Base-by-base conservation (phyloP, 2,888 invertebrate species). In the Drosophila aldrichi region DNA sequence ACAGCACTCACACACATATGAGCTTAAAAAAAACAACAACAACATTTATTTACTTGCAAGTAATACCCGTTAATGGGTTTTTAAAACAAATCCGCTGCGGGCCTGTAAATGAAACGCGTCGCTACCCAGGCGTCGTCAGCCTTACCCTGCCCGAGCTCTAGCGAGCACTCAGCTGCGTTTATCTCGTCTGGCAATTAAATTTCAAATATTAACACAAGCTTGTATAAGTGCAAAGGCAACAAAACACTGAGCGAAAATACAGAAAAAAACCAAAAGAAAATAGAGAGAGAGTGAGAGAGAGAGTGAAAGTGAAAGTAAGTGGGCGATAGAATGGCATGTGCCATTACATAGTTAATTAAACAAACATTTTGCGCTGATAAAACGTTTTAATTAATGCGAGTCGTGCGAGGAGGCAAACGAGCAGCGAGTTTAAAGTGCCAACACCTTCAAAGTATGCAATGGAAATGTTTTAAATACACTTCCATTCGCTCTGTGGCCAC, bases 11-110 rank as follows among this genome's bases (percentile, higher is more conserved):
- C 38, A 29, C 16, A 56, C 54, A 29, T 29, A 16, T 44, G 52
- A 57, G 61, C 56, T 58, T 71, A 68, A 49, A 49, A 49, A 48
- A 44, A 70, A 70, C n/a, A n/a, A n/a, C n/a, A 64, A 61, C 16
- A 38, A 74, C 79, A 84, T 80, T 88, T 89, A 89, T 86, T 86
- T 86, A 85, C 86, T 86, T 85, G 82, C 74, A 77, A 86, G 88
- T 86, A 86, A 89, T 88, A 84, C 88, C 74, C 80, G 85, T 86
- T 86, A 86, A 86, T 86, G 86, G 86, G 88, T 88, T 86, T 86
- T 86, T 89, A 89, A 86, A 89, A 74, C 89, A 86, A 86, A 86
- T 86, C 88, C 86, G 80, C 88, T 82, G 75, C 85, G 89, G 86
- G 87, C 89, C 81, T 77, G 79, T 74, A 86, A 77, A 83, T 84